Evolutionary conservation across 1,140 invertebrate species (phyloP), one percentile per base, ranked within the genome.

Genomic region (Neuroterus valhalla): DNA sequence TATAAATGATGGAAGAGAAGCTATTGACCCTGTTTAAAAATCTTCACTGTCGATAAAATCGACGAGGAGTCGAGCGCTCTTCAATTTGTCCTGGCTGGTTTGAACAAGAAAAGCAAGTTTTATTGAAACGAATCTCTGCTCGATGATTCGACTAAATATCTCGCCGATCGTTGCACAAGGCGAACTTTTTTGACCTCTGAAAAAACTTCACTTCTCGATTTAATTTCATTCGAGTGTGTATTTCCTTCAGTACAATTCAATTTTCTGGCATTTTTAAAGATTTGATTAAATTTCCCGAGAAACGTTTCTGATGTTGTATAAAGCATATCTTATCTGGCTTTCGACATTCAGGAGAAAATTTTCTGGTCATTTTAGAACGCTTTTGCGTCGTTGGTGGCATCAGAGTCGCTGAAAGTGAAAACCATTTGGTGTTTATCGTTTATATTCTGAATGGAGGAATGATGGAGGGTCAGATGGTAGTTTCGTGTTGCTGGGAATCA

Each of bases 111-210:
- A 62, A 15, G 55, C 21, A 38, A 62, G 55, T 62, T 62, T 62
- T 38, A 62, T 62, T 62, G 55, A 62, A 62, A 62, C 55, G 55
- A 62, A 62, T 62, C 55, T 62, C 55, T 31, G 26, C 31, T 62
- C 55, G 55, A 38, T 62, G 31, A 38, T 62, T 62, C 55, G 55
- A 62, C 55, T 62, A 62, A 62, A 62, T 62, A 62, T 62, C 55
- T 62, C 15, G 12, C 23, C 14, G 26, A 62, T 38, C 21, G 55
- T 23, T 62, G 14, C n/a, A 5, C 12, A 14, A 38, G n/a, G 55
- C 31, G 1, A 62, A 62, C 55, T 62, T 62, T 62, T 62, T 62
- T 4, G 31, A 62, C 4, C 2, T 5, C 23, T 12, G 26, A 62
- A 62, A 55, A 62, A 62, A 0, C 55, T 31, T 1, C 11, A 62